These are phyloP conservation scores for Ceyx cyanopectus DNA, from an alignment of 2,113 vertebrate species.

Conservation along the genomic window DNA sequence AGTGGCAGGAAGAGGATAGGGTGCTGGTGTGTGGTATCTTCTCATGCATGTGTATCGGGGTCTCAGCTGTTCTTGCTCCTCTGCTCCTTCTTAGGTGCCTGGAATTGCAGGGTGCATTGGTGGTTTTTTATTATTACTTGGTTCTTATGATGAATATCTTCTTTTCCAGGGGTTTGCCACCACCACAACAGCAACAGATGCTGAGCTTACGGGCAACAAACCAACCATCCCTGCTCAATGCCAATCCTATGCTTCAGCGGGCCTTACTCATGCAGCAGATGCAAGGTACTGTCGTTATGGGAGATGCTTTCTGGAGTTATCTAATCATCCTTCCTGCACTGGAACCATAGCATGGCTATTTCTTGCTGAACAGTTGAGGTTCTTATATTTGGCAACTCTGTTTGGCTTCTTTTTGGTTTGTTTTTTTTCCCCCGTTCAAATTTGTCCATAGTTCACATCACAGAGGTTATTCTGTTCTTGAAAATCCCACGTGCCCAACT, in stretches of 20 bases:
- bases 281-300: slow-evolving; percentile 85
- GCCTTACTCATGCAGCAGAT: slow-evolving; percentile 95
- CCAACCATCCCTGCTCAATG: slow-evolving; percentile 86
- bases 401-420: background rate
- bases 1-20: slow-evolving; percentile 50
- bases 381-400: background rate
- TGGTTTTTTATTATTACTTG: background rate
- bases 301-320: slow-evolving; percentile 34
- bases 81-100: background rate
- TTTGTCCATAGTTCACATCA: background rate
- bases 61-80: background rate
- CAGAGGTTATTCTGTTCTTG: background rate
- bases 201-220: slow-evolving; percentile 86
- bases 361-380: background rate
- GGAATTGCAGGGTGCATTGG: background rate
- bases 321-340: slow-evolving; percentile 21
- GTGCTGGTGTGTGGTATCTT: background rate
- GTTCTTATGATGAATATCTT: slow-evolving; percentile 2
- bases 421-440: background rate
- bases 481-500: background rate
- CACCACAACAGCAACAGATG: slow-evolving; percentile 84
- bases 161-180: slow-evolving; percentile 75
- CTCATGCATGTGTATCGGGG: background rate
- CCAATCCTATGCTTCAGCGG: slow-evolving; percentile 92
- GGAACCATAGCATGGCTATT: slow-evolving; percentile 6